Percentiles rank a stretch among this genome's conserved stretches.
These are phyloP conservation scores for Propithecus coquereli DNA, from an alignment of 2,113 vertebrate species.

Conservation along the genomic window DNA sequence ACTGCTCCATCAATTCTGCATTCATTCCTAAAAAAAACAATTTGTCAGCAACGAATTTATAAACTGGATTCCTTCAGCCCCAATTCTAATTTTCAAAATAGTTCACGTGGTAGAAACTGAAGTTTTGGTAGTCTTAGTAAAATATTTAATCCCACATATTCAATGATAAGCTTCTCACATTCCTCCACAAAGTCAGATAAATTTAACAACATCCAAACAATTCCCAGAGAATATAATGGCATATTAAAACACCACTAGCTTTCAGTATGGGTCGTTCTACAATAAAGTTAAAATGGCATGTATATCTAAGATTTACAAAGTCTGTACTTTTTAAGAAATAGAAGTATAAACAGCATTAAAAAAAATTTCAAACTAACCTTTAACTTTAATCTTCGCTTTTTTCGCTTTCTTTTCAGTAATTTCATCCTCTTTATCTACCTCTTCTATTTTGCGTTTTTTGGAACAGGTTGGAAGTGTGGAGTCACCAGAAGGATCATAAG, in stretches of 20 bases:
- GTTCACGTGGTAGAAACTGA: neutral
- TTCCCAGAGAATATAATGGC: neutral
- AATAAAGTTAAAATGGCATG: neutral
- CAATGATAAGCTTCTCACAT: neutral
- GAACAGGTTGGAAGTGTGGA: conserved; percentile 91
- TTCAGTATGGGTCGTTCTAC: neutral
- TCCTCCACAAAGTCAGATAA: neutral
- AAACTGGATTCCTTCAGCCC: neutral
- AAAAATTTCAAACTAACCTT: conserved; percentile 78
- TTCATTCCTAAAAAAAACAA: neutral
- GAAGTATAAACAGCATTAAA: neutral
- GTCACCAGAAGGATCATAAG: conserved; percentile 95
- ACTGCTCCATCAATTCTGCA: neutral
- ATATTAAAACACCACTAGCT: neutral
- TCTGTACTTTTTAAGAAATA: neutral
- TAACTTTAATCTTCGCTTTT: conserved; percentile 83
- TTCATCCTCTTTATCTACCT: conserved; percentile 84
- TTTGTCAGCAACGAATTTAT: neutral
- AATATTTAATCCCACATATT: neutral
- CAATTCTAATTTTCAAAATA: neutral
- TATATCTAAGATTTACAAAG: neutral
- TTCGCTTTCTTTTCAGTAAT: conserved; percentile 89
- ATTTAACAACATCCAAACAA: neutral
- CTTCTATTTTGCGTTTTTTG: conserved; percentile 94
- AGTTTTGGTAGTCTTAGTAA: neutral